These are phyloP conservation scores for Caenorhabditis imperialis DNA, from an alignment of 2,888 invertebrate species.

Conservation along the genomic window DNA sequence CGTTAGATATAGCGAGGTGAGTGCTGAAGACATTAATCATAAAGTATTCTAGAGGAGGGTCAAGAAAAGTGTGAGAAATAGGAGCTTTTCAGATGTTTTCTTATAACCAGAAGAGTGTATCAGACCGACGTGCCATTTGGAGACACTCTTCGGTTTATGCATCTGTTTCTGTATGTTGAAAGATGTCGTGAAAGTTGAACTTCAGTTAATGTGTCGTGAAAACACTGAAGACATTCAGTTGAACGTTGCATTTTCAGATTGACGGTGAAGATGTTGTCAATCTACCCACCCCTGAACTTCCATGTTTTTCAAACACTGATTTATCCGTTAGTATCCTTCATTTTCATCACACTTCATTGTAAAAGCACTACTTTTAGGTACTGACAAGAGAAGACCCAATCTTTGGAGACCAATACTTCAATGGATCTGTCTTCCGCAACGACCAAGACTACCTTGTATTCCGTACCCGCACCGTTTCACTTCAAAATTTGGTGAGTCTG, in stretches of 20 bases:
- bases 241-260: slow-evolving; percentile 36
- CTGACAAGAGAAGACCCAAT: slow-evolving; percentile 67
- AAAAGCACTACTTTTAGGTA: slow-evolving; percentile 39
- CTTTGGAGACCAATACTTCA: slow-evolving; percentile 67
- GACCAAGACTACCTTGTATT: slow-evolving; percentile 71
- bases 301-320: slow-evolving; percentile 65
- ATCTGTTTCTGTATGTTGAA: slow-evolving; percentile 51
- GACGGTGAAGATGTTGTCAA: slow-evolving; percentile 58
- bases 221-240: background rate
- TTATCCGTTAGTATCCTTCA: slow-evolving; percentile 52
- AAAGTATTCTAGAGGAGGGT: too few relatives aligned
- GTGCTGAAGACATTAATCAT: too few relatives aligned
- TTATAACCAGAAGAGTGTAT: slow-evolving; percentile 21
- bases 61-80: too few relatives aligned
- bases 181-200: slow-evolving; percentile 29
- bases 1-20: slow-evolving; percentile 66
- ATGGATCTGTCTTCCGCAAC: slow-evolving; percentile 70
- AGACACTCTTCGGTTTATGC: slow-evolving; percentile 53
- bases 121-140: slow-evolving; percentile 50
- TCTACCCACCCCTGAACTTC: slow-evolving; percentile 54
- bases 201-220: background rate
- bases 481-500: slow-evolving; percentile 65
- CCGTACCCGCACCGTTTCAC: slow-evolving; percentile 72
- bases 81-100: slow-evolving; percentile 59
- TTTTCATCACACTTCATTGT: background rate